phyloP scores from a whole-genome alignment of 2,113 vertebrate genomes.

The Patagioenas fasciata region DNA sequence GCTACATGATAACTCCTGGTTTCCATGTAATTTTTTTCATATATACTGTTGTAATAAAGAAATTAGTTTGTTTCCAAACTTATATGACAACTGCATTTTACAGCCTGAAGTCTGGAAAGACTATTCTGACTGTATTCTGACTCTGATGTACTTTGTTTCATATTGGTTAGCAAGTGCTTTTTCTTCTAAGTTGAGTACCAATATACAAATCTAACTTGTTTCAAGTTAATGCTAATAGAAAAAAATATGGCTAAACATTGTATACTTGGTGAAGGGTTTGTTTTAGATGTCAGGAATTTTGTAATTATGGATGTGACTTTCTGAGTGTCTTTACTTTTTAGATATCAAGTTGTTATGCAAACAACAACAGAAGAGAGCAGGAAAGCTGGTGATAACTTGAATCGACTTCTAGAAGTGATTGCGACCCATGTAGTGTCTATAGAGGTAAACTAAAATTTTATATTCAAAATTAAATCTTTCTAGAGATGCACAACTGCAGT shows the following conservation, averaged over 20 bases:
- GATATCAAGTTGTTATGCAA: constrained; percentile 76
- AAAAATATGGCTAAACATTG: neutral
- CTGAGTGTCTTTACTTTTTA: constrained; percentile 19
- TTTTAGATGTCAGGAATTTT: neutral
- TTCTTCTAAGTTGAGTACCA: neutral
- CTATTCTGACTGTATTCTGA: neutral
- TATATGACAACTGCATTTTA: neutral
- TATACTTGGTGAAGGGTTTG: neutral
- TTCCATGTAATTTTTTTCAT: neutral
- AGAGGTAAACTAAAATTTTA: constrained; percentile 63
- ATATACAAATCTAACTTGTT: neutral
- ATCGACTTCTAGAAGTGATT: constrained; percentile 73
- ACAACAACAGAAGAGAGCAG: constrained; percentile 77
- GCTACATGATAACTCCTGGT: neutral
- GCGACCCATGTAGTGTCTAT: constrained; percentile 71
- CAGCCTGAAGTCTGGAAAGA: neutral
- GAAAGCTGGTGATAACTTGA: constrained; percentile 72
- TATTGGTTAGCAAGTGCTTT: neutral
- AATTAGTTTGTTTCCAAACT: neutral
- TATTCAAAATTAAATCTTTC: neutral
- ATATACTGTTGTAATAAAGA: neutral
- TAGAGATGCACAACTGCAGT: neutral
- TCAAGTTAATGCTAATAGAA: neutral
- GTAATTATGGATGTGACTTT: accelerated
- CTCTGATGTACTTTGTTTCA: neutral